phyloP scores from a whole-genome alignment of 2,113 vertebrate genomes.

The Setophaga petechia region DNA sequence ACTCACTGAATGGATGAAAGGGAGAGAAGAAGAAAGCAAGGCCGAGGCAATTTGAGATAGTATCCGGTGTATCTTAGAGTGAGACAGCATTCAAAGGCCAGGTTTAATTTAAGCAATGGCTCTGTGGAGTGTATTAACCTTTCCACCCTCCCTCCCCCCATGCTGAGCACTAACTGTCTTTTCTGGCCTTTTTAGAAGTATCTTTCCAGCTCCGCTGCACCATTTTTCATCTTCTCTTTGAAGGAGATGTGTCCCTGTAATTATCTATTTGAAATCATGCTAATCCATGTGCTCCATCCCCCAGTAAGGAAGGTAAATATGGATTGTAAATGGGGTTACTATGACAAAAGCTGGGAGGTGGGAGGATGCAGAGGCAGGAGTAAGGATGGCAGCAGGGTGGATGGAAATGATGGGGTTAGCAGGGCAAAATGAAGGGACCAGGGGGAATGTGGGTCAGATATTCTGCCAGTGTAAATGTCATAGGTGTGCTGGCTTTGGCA shows the following conservation, averaged over 20 bases:
- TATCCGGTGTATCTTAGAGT: not conserved
- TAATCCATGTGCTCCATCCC: not conserved
- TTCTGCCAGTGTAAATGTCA: not conserved
- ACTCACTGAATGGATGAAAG: not conserved
- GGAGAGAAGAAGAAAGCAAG: constrained; percentile 6
- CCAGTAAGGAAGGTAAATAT: not conserved
- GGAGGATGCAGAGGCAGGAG: not conserved
- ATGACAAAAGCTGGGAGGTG: not conserved
- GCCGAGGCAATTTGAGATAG: constrained; percentile 21
- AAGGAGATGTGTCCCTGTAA: not conserved
- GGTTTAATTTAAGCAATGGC: constrained; percentile 66
- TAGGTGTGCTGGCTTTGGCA: not conserved
- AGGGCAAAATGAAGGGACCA: not conserved
- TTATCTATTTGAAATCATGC: not conserved
- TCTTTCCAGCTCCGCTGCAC: not conserved
- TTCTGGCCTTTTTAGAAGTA: constrained; percentile 29
- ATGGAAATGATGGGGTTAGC: not conserved
- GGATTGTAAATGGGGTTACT: not conserved
- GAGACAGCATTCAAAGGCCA: constrained; percentile 46
- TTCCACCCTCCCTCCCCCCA: not conserved
- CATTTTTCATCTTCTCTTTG: not conserved
- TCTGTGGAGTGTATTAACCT: constrained; percentile 38
- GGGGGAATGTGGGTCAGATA: not conserved
- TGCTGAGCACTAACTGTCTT: constrained; percentile 40
- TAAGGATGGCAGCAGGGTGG: not conserved